phyloP scores from a whole-genome alignment of 2,888 invertebrate species.

The Blastobasis adustella region DNA sequence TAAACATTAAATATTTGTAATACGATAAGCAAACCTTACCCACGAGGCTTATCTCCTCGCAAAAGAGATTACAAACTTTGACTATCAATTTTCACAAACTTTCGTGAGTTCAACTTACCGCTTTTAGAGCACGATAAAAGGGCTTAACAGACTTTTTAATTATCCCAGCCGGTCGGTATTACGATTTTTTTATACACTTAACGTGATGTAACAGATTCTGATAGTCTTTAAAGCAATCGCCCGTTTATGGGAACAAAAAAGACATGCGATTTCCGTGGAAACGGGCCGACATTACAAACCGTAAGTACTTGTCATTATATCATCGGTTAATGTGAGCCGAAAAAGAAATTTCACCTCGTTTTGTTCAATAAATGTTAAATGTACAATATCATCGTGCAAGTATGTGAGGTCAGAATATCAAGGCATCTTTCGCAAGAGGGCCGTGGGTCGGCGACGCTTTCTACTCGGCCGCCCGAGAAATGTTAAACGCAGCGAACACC shows the following conservation, averaged over 20 bases:
- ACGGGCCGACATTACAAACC: no score
- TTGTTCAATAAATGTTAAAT: no score
- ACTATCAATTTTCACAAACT: constrained; percentile 42
- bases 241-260: no score
- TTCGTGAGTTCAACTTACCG: constrained; percentile 30
- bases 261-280: no score
- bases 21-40: constrained; percentile 36
- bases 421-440: constrained; percentile 50
- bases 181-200: no score
- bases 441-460: constrained; percentile 54
- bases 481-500: constrained; percentile 33
- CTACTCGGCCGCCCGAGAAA: constrained; percentile 45
- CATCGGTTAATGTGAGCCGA: no score
- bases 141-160: constrained; percentile 13
- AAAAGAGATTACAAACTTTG: constrained; percentile 45
- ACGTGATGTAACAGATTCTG: no score
- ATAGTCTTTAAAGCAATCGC: no score
- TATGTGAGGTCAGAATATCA: not conserved
- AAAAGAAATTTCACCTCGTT: no score
- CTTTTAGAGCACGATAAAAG: constrained; percentile 33
- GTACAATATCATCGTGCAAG: no score
- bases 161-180: no score
- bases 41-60: constrained; percentile 42
- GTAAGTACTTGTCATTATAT: no score
- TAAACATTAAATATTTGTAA: constrained; percentile 37